Evolutionary conservation across 30 jellyfish, hydroid and myxozoan species (phyloP).

Genomic region (Hydractinia echinata): DNA sequence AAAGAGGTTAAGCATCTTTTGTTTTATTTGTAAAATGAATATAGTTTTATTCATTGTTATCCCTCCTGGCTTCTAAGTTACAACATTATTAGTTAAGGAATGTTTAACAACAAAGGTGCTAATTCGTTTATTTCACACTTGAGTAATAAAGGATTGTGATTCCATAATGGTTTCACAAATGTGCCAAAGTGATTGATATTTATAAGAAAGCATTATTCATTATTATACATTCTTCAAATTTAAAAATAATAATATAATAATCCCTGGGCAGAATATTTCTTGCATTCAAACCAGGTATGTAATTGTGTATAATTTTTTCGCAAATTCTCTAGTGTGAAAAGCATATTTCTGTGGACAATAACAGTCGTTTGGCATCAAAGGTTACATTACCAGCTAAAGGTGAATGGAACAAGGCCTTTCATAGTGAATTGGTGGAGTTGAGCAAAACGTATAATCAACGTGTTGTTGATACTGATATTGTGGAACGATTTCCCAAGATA

Average conservation of each 20-base stretch:
- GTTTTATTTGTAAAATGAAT: not conserved
- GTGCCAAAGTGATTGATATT: too few species aligned
- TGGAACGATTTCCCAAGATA: conserved; percentile 24
- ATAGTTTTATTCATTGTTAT: not conserved
- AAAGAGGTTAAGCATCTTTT: not conserved
- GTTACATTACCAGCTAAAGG: conserved; percentile 15
- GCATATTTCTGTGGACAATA: not conserved
- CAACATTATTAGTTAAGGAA: too few species aligned
- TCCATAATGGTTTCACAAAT: too few species aligned
- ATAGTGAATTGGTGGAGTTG: conserved; percentile 17
- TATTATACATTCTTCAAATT: too few species aligned
- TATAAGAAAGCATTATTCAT: too few species aligned
- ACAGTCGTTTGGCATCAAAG: conserved; percentile 14
- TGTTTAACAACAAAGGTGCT: too few species aligned
- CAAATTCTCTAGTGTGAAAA: not conserved
- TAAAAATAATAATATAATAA: too few species aligned
- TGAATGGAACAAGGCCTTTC: conserved; percentile 7
- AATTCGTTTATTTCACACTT: too few species aligned
- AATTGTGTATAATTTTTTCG: not conserved
- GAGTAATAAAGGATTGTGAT: too few species aligned
- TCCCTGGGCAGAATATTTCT: not conserved
- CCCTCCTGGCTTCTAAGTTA: too few species aligned
- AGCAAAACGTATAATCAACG: conserved; percentile 25
- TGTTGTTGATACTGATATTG: conserved; percentile 23
- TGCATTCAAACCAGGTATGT: not conserved